Percentiles rank a stretch among this genome's conserved stretches.
Conservation (phyloP, 2,888 invertebrate species). For the Macrophya alboannulata region DNA sequence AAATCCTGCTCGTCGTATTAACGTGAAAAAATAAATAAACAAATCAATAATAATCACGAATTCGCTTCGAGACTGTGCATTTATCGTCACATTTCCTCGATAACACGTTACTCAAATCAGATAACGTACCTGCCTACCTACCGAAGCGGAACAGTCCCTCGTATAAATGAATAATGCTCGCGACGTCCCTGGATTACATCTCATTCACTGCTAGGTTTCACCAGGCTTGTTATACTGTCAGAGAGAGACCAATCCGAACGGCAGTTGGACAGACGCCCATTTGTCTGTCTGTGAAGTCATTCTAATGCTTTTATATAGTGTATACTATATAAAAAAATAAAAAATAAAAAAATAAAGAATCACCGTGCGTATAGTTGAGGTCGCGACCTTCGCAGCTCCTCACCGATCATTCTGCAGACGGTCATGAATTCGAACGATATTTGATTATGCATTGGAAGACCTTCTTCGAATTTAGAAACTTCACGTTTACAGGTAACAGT, state of each 20-base stretch:
- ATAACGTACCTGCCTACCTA: not conserved
- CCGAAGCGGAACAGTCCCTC: not conserved
- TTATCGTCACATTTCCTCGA: not conserved
- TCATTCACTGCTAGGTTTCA: conserved; percentile 45
- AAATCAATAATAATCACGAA: not conserved
- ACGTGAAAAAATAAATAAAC: not conserved
- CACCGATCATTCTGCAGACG: conserved; percentile 5
- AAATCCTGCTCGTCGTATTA: not conserved
- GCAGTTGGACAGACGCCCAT: conserved; percentile 44
- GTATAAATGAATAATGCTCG: conserved; percentile 45
- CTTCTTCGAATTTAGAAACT: conserved; percentile 7
- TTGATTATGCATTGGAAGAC: conserved; percentile 1
- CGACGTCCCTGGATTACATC: conserved; percentile 44
- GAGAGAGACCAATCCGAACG: conserved; percentile 25
- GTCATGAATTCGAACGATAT: conserved; percentile 3
- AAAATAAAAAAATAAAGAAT: conserved; percentile 21
- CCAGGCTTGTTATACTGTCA: conserved; percentile 30
- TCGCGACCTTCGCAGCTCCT: conserved; percentile 44
- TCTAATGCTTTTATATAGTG: conserved; percentile 28
- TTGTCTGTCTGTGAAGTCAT: conserved; percentile 28
- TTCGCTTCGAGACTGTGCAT: not conserved
- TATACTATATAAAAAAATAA: not conserved
- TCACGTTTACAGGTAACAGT: not conserved
- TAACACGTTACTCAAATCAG: conserved; percentile 31
- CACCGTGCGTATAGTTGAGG: conserved; percentile 9